These are phyloP conservation scores for Phalacrocorax aristotelis DNA, from an alignment of 2,113 vertebrate species.

Conservation along the genomic window DNA sequence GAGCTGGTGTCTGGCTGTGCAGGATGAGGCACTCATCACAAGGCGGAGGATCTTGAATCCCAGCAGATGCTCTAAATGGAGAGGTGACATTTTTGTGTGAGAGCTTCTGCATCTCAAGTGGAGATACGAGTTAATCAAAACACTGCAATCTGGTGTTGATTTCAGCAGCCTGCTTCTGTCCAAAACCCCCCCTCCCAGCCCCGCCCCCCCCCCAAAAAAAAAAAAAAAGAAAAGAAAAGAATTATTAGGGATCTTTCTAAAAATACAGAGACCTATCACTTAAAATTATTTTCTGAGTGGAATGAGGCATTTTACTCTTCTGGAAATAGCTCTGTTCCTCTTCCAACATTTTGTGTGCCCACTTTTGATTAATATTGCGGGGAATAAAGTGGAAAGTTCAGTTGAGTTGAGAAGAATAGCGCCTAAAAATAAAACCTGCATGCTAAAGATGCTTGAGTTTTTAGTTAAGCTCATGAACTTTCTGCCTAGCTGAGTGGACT, in stretches of 20 bases:
- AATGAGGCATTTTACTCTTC: background rate
- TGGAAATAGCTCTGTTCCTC: background rate
- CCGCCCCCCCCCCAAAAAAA: too few relatives aligned
- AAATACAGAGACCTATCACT: background rate
- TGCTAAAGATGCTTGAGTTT: background rate
- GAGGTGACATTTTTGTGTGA: background rate
- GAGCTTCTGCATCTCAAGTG: background rate
- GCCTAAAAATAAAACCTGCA: background rate
- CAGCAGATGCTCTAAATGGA: background rate
- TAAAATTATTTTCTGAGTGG: background rate
- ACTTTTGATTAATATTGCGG: background rate
- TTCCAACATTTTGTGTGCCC: background rate
- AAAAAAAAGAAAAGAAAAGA: background rate
- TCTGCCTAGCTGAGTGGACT: background rate
- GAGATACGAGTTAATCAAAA: background rate
- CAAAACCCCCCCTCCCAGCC: background rate
- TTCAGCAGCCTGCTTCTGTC: constrained; percentile 5
- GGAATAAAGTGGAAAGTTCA: background rate
- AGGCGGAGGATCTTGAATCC: background rate
- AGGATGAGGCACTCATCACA: background rate
- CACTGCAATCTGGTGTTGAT: constrained; percentile 5
- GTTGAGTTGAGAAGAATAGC: background rate
- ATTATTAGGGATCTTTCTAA: background rate
- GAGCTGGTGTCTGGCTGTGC: background rate
- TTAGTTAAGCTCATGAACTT: background rate